These are phyloP conservation scores for Entelurus aequoreus DNA, from an alignment of 2,113 vertebrate species.

Conservation along the genomic window DNA sequence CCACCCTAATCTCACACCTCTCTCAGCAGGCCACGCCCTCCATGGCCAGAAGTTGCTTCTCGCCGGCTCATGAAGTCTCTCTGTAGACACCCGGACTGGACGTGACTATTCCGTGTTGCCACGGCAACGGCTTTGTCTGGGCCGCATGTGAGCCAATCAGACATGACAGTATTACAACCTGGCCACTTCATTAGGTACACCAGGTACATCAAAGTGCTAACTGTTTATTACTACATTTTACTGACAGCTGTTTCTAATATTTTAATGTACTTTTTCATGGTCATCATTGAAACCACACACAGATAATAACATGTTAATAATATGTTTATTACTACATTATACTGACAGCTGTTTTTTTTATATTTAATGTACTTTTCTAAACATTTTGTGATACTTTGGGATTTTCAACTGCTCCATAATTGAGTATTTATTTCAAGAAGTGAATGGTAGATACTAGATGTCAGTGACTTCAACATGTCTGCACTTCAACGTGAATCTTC, in stretches of 20 bases:
- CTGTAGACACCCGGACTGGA: slow-evolving; percentile 30
- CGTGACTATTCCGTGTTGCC: neutral
- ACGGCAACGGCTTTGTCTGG: neutral
- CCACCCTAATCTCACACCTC: slow-evolving; percentile 16
- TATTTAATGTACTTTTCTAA: neutral
- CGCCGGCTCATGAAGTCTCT: slow-evolving; percentile 64
- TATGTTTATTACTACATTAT: too few relatives aligned
- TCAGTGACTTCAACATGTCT: too few relatives aligned
- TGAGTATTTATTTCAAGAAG: neutral
- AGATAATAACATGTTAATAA: too few relatives aligned
- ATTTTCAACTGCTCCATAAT: neutral
- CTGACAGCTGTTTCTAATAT: too few relatives aligned
- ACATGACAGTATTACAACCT: neutral
- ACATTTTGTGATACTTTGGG: slow-evolving; percentile 1
- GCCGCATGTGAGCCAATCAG: too few relatives aligned
- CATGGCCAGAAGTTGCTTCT: slow-evolving; percentile 55
- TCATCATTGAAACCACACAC: too few relatives aligned
- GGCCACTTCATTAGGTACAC: neutral
- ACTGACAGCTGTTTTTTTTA: neutral
- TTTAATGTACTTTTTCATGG: too few relatives aligned
- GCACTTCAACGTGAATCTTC: too few relatives aligned
- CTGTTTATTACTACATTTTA: neutral
- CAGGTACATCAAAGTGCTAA: neutral
- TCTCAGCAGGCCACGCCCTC: slow-evolving; percentile 70
- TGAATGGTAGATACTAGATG: too few relatives aligned